Percentiles rank a stretch among this genome's conserved stretches.
Conservation (phyloP, 2,888 invertebrate species). For the Cataglyphis cursor region DNA sequence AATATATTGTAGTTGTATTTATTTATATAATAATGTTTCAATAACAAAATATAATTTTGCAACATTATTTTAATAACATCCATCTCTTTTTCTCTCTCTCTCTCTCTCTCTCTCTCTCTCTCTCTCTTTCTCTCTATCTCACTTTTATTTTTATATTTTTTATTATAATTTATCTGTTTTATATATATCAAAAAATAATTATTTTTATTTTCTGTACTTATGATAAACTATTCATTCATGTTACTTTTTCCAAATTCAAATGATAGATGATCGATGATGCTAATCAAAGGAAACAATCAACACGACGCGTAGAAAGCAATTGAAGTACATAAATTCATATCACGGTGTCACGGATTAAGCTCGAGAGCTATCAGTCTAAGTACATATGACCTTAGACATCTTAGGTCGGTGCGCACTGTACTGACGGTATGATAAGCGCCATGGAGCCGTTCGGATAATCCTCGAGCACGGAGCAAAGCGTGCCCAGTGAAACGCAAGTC, state of each 20-base stretch:
- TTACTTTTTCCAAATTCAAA: background rate
- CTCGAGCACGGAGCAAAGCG: background rate
- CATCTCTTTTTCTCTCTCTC: background rate
- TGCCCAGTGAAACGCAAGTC: background rate
- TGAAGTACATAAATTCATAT: background rate
- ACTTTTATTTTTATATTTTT: background rate
- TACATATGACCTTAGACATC: background rate
- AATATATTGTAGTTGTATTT: too few species aligned
- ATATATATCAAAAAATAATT: background rate
- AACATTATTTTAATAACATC: background rate
- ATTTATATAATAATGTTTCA: background rate
- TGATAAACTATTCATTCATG: background rate
- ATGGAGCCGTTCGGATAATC: slow-evolving; percentile 2
- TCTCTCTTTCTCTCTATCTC: background rate
- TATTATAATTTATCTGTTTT: background rate
- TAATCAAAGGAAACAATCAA: background rate
- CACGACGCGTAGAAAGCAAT: background rate
- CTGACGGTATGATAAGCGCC: background rate
- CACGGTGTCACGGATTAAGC: background rate
- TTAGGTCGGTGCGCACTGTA: slow-evolving; percentile 27
- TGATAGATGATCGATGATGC: background rate
- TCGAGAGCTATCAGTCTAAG: background rate
- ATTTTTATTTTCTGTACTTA: background rate
- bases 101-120: too few species aligned
- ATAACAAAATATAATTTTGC: background rate